Conservation (phyloP, 2,888 invertebrate genomes). For the Tetramorium bicarinatum region DNA sequence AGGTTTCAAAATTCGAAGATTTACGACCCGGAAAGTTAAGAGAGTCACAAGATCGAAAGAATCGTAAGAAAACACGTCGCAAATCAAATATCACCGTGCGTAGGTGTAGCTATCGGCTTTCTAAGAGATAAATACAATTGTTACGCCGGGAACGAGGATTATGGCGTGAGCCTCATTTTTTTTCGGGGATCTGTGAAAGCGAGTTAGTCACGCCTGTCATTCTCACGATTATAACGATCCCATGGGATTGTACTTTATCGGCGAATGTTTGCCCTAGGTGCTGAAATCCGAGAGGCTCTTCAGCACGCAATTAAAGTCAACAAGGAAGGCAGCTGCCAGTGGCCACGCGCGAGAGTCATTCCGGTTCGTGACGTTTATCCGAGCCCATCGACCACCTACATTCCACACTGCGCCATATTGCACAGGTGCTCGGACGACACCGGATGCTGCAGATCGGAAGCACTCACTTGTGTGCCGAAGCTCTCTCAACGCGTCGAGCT, state of each 20-base stretch:
- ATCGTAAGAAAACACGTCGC: background rate
- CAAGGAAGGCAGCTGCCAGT: constrained; percentile 89
- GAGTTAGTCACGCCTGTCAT: constrained; percentile 13
- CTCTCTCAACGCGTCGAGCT: constrained; percentile 91
- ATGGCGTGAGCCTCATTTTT: background rate
- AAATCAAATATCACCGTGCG: constrained; percentile 34
- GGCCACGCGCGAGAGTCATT: constrained; percentile 92
- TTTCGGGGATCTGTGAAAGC: background rate
- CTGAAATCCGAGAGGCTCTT: constrained; percentile 81
- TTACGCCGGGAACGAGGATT: background rate
- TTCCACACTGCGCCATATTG: constrained; percentile 94
- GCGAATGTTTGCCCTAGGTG: constrained; percentile 76
- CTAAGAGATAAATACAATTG: constrained; percentile 39
- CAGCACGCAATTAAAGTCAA: constrained; percentile 86
- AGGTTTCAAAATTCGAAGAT: constrained; percentile 37
- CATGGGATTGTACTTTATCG: background rate
- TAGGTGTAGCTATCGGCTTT: constrained; percentile 38
- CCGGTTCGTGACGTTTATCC: constrained; percentile 91
- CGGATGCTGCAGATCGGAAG: constrained; percentile 93
- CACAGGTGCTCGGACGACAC: constrained; percentile 95
- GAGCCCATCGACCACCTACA: constrained; percentile 91
- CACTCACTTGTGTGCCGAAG: constrained; percentile 93
- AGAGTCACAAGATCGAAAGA: constrained; percentile 7
- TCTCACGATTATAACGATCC: background rate
- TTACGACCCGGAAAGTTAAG: constrained; percentile 9